Percentiles rank a stretch among this genome's conserved stretches.
Evolutionary conservation across 1,140 invertebrate genomes (phyloP).

Genomic region (Triops cancriformis): DNA sequence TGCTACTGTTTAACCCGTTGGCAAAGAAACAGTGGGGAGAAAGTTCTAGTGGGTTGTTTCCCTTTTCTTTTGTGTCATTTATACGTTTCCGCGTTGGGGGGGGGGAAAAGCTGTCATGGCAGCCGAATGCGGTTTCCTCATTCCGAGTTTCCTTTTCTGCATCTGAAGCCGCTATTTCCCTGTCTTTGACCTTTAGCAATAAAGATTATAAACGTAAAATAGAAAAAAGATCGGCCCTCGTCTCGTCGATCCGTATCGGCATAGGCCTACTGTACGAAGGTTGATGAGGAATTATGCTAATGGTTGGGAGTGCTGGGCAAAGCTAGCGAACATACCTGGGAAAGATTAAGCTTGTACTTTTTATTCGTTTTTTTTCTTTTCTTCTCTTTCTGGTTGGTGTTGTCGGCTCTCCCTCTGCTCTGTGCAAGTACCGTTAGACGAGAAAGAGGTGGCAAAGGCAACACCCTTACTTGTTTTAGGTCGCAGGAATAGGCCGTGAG

Average conservation of each 20-base stretch:
- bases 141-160: conserved; percentile 4
- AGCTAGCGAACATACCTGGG: not conserved
- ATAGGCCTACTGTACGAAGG: not conserved
- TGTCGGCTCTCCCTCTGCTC: not conserved
- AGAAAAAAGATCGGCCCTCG: too few relatives aligned
- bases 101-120: not conserved
- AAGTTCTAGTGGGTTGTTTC: not conserved
- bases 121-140: not conserved
- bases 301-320: not conserved
- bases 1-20: too few relatives aligned
- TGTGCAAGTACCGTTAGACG: not conserved
- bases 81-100: not conserved
- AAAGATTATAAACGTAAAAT: not conserved
- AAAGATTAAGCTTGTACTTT: not conserved
- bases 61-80: not conserved
- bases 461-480: not conserved
- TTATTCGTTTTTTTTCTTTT: not conserved
- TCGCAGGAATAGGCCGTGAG: conserved; percentile 7
- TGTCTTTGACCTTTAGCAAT: not conserved
- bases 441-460: not conserved
- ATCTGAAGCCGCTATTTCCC: not conserved
- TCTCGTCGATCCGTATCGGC: not conserved
- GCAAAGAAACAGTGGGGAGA: not conserved
- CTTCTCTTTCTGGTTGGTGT: not conserved
- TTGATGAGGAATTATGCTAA: not conserved